phyloP scores from a whole-genome alignment of 2,113 vertebrate genomes.

The Monarcha castaneiventris region DNA sequence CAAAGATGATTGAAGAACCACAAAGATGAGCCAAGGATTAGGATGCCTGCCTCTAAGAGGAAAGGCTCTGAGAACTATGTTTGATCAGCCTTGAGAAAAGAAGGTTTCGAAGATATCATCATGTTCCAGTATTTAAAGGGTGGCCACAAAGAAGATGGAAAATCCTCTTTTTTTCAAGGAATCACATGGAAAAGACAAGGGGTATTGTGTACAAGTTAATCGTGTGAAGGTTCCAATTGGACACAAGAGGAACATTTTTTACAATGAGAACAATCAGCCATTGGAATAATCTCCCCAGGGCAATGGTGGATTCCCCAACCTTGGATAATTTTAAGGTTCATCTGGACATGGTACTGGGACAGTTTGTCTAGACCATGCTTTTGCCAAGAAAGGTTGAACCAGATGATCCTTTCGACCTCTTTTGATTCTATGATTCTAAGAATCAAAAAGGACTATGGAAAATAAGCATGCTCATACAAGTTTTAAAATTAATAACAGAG shows the following conservation, averaged over 20 bases:
- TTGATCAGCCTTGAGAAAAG: background rate
- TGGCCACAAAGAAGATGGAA: background rate
- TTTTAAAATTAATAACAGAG: background rate
- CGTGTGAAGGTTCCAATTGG: background rate
- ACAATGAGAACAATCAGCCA: background rate
- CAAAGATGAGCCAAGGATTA: background rate
- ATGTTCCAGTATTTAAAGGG: background rate
- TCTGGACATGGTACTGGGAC: background rate
- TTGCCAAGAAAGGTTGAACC: background rate
- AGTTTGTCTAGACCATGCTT: background rate
- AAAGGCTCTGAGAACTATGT: background rate
- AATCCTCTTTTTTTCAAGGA: background rate
- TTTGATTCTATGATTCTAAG: background rate
- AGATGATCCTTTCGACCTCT: background rate
- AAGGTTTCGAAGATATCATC: background rate
- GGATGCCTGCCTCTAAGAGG: background rate
- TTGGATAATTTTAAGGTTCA: background rate
- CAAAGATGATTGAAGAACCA: accelerated
- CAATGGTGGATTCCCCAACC: background rate
- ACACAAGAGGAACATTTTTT: background rate
- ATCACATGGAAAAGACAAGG: background rate
- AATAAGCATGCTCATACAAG: background rate
- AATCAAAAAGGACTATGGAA: background rate
- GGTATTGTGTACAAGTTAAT: background rate
- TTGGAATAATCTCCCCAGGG: background rate